phyloP scores from a whole-genome alignment of 2,113 vertebrate genomes.

The Gavialis gangeticus region DNA sequence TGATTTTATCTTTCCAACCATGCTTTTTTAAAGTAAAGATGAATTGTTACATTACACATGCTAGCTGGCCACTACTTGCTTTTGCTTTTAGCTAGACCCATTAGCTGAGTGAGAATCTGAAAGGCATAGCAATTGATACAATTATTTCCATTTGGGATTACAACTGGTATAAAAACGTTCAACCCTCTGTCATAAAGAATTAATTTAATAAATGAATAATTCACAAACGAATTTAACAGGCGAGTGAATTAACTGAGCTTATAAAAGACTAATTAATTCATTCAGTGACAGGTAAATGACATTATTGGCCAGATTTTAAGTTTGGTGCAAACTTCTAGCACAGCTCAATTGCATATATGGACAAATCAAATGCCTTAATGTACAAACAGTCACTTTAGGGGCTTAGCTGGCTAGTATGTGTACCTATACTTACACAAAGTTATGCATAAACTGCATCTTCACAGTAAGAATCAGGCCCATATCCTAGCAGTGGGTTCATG shows the following conservation, averaged over 20 bases:
- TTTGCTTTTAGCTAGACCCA: background rate
- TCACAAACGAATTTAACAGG: too few relatives aligned
- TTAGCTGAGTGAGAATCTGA: background rate
- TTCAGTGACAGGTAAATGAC: background rate
- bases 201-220: background rate
- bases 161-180: background rate
- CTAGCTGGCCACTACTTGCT: background rate
- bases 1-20: background rate
- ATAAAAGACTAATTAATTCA: background rate
- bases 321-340: background rate
- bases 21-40: background rate
- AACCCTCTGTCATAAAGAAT: background rate
- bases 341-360: background rate
- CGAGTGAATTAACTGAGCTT: too few relatives aligned
- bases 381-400: background rate
- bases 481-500: background rate
- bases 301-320: background rate
- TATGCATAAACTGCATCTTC: background rate
- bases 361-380: background rate
- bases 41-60: background rate
- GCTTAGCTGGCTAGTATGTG: background rate
- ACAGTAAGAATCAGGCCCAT: background rate
- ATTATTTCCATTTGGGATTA: background rate
- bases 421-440: background rate
- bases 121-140: background rate